A percentile compares a stretch with the other conserved stretches of the same genome.
These are phyloP conservation scores for Dendrocopos noguchii DNA, from an alignment of 2,113 vertebrate genomes.

Conservation along the genomic window DNA sequence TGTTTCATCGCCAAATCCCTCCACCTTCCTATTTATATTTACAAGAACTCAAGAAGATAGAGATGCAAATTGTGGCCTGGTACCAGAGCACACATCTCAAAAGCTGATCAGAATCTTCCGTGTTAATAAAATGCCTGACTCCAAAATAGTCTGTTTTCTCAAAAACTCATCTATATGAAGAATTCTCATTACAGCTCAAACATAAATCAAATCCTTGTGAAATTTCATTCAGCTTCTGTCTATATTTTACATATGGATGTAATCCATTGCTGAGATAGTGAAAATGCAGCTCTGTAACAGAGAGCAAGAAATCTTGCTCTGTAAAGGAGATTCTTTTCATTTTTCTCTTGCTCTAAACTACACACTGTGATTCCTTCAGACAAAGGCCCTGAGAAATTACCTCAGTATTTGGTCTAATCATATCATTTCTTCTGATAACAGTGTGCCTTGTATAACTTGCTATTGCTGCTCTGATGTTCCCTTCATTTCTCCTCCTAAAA, in stretches of 20 bases:
- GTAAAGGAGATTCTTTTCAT: background rate
- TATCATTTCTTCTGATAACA: background rate
- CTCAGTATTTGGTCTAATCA: background rate
- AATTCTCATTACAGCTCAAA: conserved; percentile 36
- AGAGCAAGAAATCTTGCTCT: background rate
- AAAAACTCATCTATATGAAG: conserved; percentile 2
- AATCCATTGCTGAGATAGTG: background rate
- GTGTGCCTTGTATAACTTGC: background rate
- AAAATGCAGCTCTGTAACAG: background rate
- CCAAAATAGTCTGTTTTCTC: conserved; percentile 7
- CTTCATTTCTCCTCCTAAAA: conserved; percentile 10
- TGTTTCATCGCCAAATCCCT: conserved; percentile 16
- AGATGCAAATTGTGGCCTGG: background rate
- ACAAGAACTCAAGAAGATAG: background rate
- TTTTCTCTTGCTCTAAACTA: background rate
- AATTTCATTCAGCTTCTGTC: conserved; percentile 21
- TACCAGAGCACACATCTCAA: background rate
- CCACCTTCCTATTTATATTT: conserved; percentile 9
- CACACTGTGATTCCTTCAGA: background rate
- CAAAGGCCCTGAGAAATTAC: background rate
- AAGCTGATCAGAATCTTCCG: conserved; percentile 15
- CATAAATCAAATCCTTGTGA: conserved; percentile 32
- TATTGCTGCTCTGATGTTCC: background rate
- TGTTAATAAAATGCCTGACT: conserved; percentile 14
- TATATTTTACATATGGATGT: background rate